A percentile compares a stretch with the other conserved stretches of the same genome.
Evolutionary conservation across 2,888 invertebrate species (phyloP).

Genomic region (Harpalus rubripes): DNA sequence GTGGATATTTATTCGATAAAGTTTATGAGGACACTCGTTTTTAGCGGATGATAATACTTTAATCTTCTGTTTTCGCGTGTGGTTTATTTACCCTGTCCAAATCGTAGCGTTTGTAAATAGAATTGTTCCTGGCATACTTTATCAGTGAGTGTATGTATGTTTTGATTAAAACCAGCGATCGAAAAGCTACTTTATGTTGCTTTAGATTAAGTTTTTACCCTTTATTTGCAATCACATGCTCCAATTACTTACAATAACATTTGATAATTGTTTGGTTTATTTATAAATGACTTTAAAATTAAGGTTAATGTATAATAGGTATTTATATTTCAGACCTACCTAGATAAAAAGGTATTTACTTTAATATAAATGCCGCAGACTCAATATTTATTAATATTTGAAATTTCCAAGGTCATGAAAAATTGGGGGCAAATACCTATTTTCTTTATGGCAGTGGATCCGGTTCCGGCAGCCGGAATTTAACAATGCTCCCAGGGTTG

Average conservation of each 20-base stretch:
- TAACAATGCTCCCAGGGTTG: too few species aligned
- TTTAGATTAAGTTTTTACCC: too few species aligned
- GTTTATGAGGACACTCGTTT: constrained; percentile 47
- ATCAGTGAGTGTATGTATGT: constrained; percentile 1
- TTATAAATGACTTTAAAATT: neutral
- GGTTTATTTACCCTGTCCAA: constrained; percentile 16
- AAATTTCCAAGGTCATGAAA: too few species aligned
- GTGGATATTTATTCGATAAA: constrained; percentile 62
- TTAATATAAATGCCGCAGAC: too few species aligned
- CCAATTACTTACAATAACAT: neutral
- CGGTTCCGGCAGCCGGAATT: too few species aligned
- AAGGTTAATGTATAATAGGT: neutral
- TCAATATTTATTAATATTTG: too few species aligned
- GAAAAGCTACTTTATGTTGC: too few species aligned
- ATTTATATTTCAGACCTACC: neutral
- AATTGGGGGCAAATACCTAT: too few species aligned
- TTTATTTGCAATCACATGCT: neutral
- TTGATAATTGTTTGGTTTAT: neutral
- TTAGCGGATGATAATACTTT: constrained; percentile 47
- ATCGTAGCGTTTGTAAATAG: constrained; percentile 20
- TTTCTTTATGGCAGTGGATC: too few species aligned
- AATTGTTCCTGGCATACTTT: constrained; percentile 18
- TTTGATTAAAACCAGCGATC: neutral
- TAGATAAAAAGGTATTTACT: too few species aligned
- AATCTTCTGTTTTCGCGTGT: constrained; percentile 15